Conservation (phyloP, 2,888 invertebrate genomes). For the Carpatolechia fugitivella region DNA sequence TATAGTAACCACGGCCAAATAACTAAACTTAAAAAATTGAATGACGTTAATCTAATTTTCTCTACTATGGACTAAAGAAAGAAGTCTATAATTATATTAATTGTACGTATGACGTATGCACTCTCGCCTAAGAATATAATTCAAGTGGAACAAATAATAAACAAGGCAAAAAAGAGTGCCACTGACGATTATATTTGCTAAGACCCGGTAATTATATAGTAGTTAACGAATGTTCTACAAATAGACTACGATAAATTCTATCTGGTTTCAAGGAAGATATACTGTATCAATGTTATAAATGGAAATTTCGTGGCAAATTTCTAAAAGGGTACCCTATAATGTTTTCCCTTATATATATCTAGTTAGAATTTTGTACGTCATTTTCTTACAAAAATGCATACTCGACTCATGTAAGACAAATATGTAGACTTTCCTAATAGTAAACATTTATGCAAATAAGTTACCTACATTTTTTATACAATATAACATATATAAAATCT, state of each 20-base stretch:
- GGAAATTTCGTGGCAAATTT: too few relatives aligned
- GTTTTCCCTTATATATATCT: too few relatives aligned
- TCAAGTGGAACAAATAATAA: too few relatives aligned
- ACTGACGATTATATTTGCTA: conserved; percentile 11
- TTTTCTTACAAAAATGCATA: neutral
- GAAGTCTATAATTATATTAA: neutral
- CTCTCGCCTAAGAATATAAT: too few relatives aligned
- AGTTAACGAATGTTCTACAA: neutral
- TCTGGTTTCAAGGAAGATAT: neutral
- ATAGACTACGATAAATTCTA: neutral
- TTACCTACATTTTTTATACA: conserved; percentile 26
- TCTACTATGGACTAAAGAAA: too few relatives aligned
- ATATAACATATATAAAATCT: conserved; percentile 35
- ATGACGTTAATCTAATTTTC: too few relatives aligned
- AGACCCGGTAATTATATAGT: neutral
- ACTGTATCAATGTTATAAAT: too few relatives aligned
- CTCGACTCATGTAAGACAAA: neutral
- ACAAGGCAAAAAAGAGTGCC: neutral
- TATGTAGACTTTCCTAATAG: neutral
- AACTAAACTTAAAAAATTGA: too few relatives aligned
- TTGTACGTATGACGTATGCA: too few relatives aligned
- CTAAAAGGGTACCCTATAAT: too few relatives aligned
- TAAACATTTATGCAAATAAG: conserved; percentile 16
- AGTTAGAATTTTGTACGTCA: too few relatives aligned
- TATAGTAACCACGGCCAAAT: conserved; percentile 19